A percentile compares a stretch with the other conserved stretches of the same genome.
These are phyloP conservation scores for Auanema sp. DNA, from an alignment of 2,888 invertebrate genomes.

Conservation along the genomic window DNA sequence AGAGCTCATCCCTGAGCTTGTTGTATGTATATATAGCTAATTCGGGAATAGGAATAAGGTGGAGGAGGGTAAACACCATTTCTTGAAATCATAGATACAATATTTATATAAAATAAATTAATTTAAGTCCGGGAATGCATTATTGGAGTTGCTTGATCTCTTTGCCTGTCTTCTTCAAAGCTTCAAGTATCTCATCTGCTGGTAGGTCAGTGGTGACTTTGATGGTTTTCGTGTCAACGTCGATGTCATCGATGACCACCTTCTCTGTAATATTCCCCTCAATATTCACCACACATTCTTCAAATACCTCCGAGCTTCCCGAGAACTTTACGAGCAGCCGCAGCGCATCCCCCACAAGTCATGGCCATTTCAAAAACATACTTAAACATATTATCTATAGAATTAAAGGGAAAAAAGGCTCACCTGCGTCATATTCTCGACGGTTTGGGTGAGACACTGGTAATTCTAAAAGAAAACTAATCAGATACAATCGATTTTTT, in stretches of 20 bases:
- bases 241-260: slow-evolving; percentile 63
- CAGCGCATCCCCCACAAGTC: slow-evolving; percentile 91
- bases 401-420: no score
- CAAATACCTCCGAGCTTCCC: slow-evolving; percentile 74
- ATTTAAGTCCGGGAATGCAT: slow-evolving; percentile 6
- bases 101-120: slow-evolving; percentile 4
- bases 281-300: neutral
- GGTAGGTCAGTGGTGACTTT: slow-evolving; percentile 65
- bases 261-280: slow-evolving; percentile 45
- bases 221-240: slow-evolving; percentile 64
- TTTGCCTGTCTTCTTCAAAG: slow-evolving; percentile 67
- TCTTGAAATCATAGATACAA: slow-evolving; percentile 7
- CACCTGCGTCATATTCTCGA: no score
- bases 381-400: slow-evolving; percentile 21
- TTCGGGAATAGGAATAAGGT: no score
- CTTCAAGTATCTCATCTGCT: slow-evolving; percentile 63
- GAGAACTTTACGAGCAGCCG: slow-evolving; percentile 82
- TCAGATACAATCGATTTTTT: no score
- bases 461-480: no score
- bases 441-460: no score
- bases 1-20: no score
- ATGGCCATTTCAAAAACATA: slow-evolving; percentile 82
- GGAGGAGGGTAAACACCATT: neutral
- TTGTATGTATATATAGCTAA: no score
- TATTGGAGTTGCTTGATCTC: slow-evolving; percentile 41